Percentiles rank a stretch among this genome's conserved stretches.
These are phyloP conservation scores for Ochropleura plecta DNA, from an alignment of 2,888 invertebrate species.

Conservation along the genomic window DNA sequence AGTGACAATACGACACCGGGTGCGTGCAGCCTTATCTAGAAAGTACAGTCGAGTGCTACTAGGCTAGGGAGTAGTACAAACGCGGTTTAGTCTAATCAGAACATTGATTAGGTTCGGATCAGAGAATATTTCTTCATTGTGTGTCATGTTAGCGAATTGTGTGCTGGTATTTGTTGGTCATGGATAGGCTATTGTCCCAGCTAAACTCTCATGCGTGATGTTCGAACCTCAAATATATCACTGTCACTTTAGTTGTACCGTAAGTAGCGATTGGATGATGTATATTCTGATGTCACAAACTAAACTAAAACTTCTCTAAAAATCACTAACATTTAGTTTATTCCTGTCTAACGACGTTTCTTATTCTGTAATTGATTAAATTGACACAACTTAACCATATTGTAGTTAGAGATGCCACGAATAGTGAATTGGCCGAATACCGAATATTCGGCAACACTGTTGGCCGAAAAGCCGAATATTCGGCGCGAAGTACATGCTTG, in stretches of 20 bases:
- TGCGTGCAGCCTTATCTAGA: slow-evolving; percentile 54
- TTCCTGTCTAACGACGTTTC: no score
- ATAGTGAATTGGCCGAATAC: no score
- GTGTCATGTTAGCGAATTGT: neutral
- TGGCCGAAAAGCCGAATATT: no score
- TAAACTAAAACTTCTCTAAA: no score
- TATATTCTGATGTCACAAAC: no score
- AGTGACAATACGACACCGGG: slow-evolving; percentile 57
- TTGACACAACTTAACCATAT: no score
- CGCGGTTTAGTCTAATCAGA: neutral
- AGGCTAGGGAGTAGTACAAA: neutral
- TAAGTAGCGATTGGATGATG: no score
- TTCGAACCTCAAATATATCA: neutral
- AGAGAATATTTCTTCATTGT: neutral
- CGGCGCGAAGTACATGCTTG: no score
- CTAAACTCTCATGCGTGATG: neutral
- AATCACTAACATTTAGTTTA: no score
- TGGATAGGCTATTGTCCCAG: neutral
- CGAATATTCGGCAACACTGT: no score
- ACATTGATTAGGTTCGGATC: neutral
- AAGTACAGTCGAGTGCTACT: slow-evolving; percentile 43
- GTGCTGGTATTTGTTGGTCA: neutral
- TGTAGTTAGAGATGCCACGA: no score
- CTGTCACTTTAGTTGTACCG: neutral
- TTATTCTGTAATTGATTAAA: no score